phyloP scores from a whole-genome alignment of 37 sponge, comb jelly and placozoan species.

The Crambe crambe region DNA sequence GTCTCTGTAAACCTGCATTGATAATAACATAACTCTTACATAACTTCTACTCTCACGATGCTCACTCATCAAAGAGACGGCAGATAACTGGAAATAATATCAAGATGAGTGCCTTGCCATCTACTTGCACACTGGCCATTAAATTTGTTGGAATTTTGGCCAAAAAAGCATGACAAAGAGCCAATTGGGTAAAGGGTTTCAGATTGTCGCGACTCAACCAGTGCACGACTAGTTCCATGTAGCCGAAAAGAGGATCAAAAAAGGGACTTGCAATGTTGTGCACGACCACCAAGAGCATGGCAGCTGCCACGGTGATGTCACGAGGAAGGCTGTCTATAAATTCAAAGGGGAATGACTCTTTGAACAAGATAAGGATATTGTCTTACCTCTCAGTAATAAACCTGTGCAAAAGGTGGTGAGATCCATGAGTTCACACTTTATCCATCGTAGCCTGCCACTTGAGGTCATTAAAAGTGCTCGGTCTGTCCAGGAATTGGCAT shows the following conservation, averaged over 20 bases:
- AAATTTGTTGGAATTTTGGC: constrained; percentile 41
- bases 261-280: constrained; percentile 2
- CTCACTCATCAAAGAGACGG: constrained; percentile 30
- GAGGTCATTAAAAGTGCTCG: neutral
- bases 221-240: neutral
- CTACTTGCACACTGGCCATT: neutral
- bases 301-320: constrained; percentile 30
- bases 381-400: neutral
- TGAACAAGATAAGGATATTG: neutral
- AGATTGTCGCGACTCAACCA: constrained; percentile 6
- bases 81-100: constrained; percentile 24
- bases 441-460: neutral
- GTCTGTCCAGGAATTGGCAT: neutral
- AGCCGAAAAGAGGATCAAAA: neutral
- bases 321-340: constrained; percentile 23
- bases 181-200: constrained; percentile 20
- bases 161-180: constrained; percentile 46
- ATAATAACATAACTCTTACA: no score
- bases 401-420: neutral
- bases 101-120: constrained; percentile 14
- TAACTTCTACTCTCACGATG: no score
- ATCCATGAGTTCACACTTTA: neutral
- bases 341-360: neutral
- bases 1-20: constrained; percentile 40
- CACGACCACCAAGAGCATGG: constrained; percentile 40